Base-by-base conservation (phyloP, 2,113 vertebrate genomes). In the Smithornis capensis region DNA sequence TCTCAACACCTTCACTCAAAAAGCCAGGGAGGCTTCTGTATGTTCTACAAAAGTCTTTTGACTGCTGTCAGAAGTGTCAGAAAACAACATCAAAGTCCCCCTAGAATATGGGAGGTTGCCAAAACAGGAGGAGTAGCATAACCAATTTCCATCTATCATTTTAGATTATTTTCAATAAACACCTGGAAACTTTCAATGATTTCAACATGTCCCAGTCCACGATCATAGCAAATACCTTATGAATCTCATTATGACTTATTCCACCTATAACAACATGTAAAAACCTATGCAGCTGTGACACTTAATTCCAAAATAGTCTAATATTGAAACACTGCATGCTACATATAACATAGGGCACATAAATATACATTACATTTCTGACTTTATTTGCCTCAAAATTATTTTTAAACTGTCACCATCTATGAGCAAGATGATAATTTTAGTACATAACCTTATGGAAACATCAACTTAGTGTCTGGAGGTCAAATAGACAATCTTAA, bases 41-140 rank as follows among this genome's bases (percentile, higher is more conserved):
- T 29, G 56, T 79, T 89, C 83, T 45, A 78, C 55, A 91, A 57
- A 92, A 80, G 73, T 40, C 24, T 94, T 94, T 84, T 92, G 69
- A 83, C 44, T 88, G 52, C 63, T 81, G 76, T 69, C 81, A 95
- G 53, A 92, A 49, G 49, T 63, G 64, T 87, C 84, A 94, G 64
- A 94, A 87, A 95, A 67, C 70, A 92, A 69, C 56, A 90, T 60
- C n/a, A 77, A 87, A 94, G 81, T 60, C 65, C 60, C 49, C 64
- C 47, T 10, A 89, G 45, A 89, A 89, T 64, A 83, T 7, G 27
- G 64, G 78, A 82, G 28, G 15, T 24, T 37, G 49, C 24, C 64
- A 83, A 86, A 97, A 93, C 10, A 59, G 42, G 50, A 70, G 9
- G 18, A 92, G 29, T 11, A 64, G 49, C 38, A 95, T 45, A 80